Conservation (phyloP, 1,140 invertebrate genomes). For the Ceratina calcarata region DNA sequence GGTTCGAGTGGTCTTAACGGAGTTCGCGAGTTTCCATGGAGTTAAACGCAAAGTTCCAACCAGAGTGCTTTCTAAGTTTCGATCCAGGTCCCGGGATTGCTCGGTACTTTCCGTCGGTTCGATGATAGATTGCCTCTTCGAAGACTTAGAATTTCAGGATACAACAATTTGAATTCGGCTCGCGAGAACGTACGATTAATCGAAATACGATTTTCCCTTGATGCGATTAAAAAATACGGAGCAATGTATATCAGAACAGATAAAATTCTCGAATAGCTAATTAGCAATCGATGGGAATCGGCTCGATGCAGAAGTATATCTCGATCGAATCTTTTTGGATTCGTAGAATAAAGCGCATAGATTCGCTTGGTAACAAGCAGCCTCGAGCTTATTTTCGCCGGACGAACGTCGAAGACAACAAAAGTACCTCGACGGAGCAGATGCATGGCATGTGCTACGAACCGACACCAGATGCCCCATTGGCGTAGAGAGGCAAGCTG, state of each 20-base stretch:
- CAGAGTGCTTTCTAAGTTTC: not conserved
- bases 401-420: slow-evolving; percentile 72
- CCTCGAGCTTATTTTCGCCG: slow-evolving; percentile 64
- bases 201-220: no score
- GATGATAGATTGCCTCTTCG: not conserved
- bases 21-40: not conserved
- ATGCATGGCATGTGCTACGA: slow-evolving; percentile 79
- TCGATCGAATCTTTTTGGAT: not conserved
- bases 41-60: not conserved
- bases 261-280: not conserved
- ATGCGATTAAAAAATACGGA: no score
- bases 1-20: no score
- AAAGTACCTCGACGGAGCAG: slow-evolving; percentile 75
- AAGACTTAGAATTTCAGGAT: not conserved
- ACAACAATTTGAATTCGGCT: no score
- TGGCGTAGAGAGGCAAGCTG: slow-evolving; percentile 70
- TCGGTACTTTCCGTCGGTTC: not conserved
- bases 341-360: slow-evolving; percentile 40
- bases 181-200: no score
- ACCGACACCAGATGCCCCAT: slow-evolving; percentile 79
- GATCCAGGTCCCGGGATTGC: not conserved
- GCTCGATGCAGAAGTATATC: not conserved
- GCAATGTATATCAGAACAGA: no score
- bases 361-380: slow-evolving; percentile 70
- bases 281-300: slow-evolving; percentile 11